A percentile compares a stretch with the other conserved stretches of the same genome.
phyloP scores from a whole-genome alignment of 2,888 invertebrate species.

The Quadroppia sp. region DNA sequence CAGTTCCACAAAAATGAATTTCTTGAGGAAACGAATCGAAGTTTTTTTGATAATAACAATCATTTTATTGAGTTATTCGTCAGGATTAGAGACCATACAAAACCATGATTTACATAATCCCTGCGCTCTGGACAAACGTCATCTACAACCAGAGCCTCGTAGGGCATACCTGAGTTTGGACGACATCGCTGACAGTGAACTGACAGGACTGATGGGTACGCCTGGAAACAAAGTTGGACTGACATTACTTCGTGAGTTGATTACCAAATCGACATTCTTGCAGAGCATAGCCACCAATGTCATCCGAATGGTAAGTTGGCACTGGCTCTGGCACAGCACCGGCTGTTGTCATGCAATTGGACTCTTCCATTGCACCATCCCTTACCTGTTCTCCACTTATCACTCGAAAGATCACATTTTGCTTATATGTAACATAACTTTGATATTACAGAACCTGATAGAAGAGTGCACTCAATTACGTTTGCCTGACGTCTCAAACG shows the following conservation, averaged over 20 bases:
- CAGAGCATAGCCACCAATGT: slow-evolving; percentile 14
- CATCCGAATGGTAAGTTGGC: slow-evolving; percentile 11
- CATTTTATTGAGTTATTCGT: neutral
- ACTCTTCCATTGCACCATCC: neutral
- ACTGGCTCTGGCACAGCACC: too few species aligned
- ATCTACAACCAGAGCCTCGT: neutral
- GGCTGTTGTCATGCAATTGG: too few species aligned
- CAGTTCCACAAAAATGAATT: slow-evolving; percentile 3
- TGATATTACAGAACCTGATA: slow-evolving; percentile 42
- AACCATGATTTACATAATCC: slow-evolving; percentile 21
- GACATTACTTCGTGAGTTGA: slow-evolving; percentile 23
- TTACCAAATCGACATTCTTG: slow-evolving; percentile 22
- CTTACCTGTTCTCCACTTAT: neutral
- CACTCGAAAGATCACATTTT: too few species aligned
- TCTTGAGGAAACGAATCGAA: neutral
- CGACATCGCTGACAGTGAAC: neutral
- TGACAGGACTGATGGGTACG: neutral
- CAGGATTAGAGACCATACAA: neutral
- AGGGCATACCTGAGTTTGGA: neutral
- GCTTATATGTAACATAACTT: too few species aligned
- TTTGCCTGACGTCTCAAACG: slow-evolving; percentile 40
- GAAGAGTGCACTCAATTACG: slow-evolving; percentile 41
- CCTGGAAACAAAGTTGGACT: slow-evolving; percentile 20
- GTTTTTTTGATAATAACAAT: neutral
- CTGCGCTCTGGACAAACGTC: slow-evolving; percentile 6